Evolutionary conservation across 1,140 invertebrate species (phyloP), one percentile per base, ranked within the genome.

Genomic region (Eupristina koningsbergeri): DNA sequence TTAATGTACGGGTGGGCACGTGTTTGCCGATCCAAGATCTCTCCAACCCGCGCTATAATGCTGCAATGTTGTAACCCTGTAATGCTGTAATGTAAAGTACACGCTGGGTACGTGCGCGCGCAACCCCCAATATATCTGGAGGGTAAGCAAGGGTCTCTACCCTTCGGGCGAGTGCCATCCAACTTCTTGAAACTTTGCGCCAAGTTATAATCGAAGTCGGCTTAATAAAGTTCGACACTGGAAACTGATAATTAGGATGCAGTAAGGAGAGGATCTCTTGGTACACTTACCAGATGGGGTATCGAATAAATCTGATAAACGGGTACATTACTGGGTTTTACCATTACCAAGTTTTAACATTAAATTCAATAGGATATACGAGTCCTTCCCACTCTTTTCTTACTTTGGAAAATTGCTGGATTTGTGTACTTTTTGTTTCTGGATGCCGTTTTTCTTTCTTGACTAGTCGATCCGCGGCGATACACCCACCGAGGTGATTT

Each of bases 171-270:
- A 45, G 45, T 69, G 31, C 29, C 73, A 31, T 47, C 64, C 73
- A 45, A 89, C 86, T 89, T 89, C 85, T 85, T 74, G 74, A 83
- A 88, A 89, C 85, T 89, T 88, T 71, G 41, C 47, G 3, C 53
- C 39, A 89, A 89, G 87, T 90, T 89, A 86, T 90, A 88, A 89
- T 89, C 89, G 87, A 90, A 88, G 89, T 88, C 87, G 85, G 86
- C 86, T 88, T 88, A 88, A 86, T 88, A 87, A 86, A 89, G 87
- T 88, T 89, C 83, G 83, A 63, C 87, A 87, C 87, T 84, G 86
- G 78, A 86, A 86, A 87, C 88, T 86, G 86, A 89, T 89, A 89
- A 90, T 89, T 89, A 90, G 86, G 86, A 87, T 81, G 83, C 78
- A 50, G 69, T 17, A 3, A n/a, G 45, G 45, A 19, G n/a, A 69